Base-by-base conservation (phyloP, 2,888 invertebrate genomes). In the Ypsolopha scabrella region DNA sequence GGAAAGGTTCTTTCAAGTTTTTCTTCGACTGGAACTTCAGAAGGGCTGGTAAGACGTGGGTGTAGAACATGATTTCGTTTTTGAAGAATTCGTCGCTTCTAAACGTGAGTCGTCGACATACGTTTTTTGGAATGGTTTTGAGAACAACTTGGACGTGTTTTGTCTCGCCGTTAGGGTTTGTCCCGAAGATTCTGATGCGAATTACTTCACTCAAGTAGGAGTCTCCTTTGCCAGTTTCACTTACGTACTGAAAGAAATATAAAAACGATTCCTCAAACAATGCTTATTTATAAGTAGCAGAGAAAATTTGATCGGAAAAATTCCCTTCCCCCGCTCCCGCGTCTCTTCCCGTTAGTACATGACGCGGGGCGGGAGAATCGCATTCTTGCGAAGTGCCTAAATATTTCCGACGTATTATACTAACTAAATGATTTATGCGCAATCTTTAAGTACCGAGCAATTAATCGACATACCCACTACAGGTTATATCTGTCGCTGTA, bases 61-160 rank as follows among this genome's bases (percentile, higher is more conserved):
- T 74, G 67, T 93, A 93, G 67, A 93, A 93, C 50, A 78, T 74
- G 0, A 91, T 90, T 72, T 93, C 93, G 63, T 93, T 93, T 55
- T 79, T 77, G 62, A 93, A 93, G 67, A 93, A 93, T 48, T 91
- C 91, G 3, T 80, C 64, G 41, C 90, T 91, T 52, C 90, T 83
- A 59, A 88, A 93, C 0, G 93, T 89, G 35, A 90, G 89, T 0
- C 90, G 85, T 35, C 92, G 75, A 0, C 88, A 89, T 1, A 88
- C 54, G 61, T 89, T 92, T 50, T 83, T 87, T 0, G 93, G 93
- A 58, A 93, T 85, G n/a, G 85, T 86, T 69, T 93, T 93, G 0
- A 91, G 79, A 9, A 93, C 78, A 0, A 91, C 70, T 62, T 88
- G 89, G 0, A 90, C 68, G 48, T 77, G 60, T 41, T 72, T 73